Conservation (phyloP, 2,797 vertebrate genomes). For the Lates japonicus region DNA sequence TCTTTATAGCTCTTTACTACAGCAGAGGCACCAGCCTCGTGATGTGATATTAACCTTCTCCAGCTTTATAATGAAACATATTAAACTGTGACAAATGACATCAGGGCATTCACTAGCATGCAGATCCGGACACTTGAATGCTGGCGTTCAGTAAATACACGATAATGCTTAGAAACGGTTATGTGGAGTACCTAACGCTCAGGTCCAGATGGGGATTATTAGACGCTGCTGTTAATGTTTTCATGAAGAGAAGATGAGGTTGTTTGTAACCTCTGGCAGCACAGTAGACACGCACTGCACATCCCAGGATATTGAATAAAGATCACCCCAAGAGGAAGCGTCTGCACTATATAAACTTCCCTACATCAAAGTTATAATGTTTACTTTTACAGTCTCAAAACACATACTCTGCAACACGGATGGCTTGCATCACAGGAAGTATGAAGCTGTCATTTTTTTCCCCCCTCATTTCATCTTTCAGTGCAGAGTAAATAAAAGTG, state of each 20-base stretch:
- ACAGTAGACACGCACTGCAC: conserved; percentile 73
- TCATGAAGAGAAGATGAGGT: conserved; percentile 82
- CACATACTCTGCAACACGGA: conserved; percentile 51
- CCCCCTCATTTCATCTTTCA: conserved; percentile 64
- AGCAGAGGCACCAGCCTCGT: conserved; percentile 32
- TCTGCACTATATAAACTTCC: conserved; percentile 69
- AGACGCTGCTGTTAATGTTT: conserved; percentile 83
- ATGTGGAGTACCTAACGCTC: not conserved
- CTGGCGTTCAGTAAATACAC: conserved; percentile 12
- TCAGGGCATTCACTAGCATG: conserved; percentile 42
- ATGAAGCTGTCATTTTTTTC: conserved; percentile 60
- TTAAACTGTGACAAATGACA: conserved; percentile 51
- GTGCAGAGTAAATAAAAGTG: conserved; percentile 68
- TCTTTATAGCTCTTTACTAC: conserved; percentile 77
- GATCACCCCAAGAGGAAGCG: conserved; percentile 66
- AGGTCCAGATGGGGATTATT: conserved; percentile 86
- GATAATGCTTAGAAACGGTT: not conserved
- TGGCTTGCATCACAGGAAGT: conserved; percentile 74
- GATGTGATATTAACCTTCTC: conserved; percentile 67
- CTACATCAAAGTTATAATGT: conserved; percentile 77
- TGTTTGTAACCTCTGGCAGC: conserved; percentile 84
- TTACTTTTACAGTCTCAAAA: conserved; percentile 68
- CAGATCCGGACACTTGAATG: conserved; percentile 35
- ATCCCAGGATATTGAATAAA: conserved; percentile 71
- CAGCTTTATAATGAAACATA: conserved; percentile 66